Percentiles rank a stretch among this genome's conserved stretches.
phyloP scores from a whole-genome alignment of 2,113 vertebrate species.

The Seriola dumerili region DNA sequence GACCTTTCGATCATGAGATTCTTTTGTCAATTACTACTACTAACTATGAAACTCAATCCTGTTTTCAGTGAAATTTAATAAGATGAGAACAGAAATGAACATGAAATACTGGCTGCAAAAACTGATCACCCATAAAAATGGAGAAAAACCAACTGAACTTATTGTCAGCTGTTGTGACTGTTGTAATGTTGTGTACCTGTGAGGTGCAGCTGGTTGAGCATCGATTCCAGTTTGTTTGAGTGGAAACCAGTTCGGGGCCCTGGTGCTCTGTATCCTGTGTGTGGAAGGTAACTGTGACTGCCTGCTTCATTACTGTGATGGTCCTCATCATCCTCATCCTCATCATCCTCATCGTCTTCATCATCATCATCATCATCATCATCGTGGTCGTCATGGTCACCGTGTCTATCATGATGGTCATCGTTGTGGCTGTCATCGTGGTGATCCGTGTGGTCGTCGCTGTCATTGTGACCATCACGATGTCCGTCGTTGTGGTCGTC shows the following conservation, averaged over 20 bases:
- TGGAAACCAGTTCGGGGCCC: conserved; percentile 60
- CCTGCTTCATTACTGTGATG: conserved; percentile 72
- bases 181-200: conserved; percentile 51
- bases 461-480: background rate
- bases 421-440: conserved; percentile 1
- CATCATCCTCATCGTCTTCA: conserved; percentile 19
- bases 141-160: background rate
- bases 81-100: background rate
- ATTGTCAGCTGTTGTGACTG: background rate
- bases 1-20: too few relatives aligned
- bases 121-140: too few relatives aligned
- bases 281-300: conserved; percentile 59
- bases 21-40: too few relatives aligned
- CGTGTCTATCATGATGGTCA: background rate
- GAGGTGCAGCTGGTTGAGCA: conserved; percentile 83
- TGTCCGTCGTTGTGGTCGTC: background rate
- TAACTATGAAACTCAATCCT: background rate
- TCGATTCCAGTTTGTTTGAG: conserved; percentile 78
- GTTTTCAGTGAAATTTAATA: background rate
- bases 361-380: conserved; percentile 11
- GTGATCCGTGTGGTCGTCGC: conserved; percentile 6
- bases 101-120: too few relatives aligned
- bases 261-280: conserved; percentile 63
- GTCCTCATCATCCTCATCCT: conserved; percentile 39
- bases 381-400: conserved; percentile 13